Base-by-base conservation (phyloP, 2,888 invertebrate genomes). In the Heliconius ethilla region DNA sequence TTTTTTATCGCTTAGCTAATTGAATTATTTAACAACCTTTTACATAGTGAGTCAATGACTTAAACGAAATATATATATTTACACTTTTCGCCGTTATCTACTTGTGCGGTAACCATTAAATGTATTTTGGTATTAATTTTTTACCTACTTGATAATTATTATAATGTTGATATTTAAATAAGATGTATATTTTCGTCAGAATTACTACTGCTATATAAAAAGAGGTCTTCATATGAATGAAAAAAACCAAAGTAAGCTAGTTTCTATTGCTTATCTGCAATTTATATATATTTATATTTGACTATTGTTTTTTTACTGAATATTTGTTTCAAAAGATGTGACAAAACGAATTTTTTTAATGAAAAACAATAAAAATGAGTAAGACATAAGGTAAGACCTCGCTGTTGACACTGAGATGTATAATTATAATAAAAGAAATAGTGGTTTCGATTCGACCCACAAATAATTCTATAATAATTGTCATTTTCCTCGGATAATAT, bases 11-110 rank as follows among this genome's bases (percentile, higher is more conserved):
- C 63, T 63, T 27, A 6, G 15, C 1, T 63, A 63, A 63, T 63
- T 63, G 63, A 63, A 63, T 63, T 63, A 63, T 63, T 63, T 27
- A 25, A 25, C 25, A 63, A 63, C 27, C 27, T 27, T 5, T 63
- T 63, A 27, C 27, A 63, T 15, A 27, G 2, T 27, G 59, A 59
- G n/a, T n/a, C 59, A 59, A 59, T 3, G 59, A 27, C 27, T 15
- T 63, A 63, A 63, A 63, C 18, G 63, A 27, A 18, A 11, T 25
- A 62, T 3, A 22, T 18, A 59, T 59, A n/a, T n/a, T 27, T 25
- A 27, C n/a, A 67, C 37, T 67, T 67, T 11, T n/a, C n/a, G 27
- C 67, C 37, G 13, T 67, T 67, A 67, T 67, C 66, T 66, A 4
- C 9, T 15, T 33, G 22, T 29, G 33, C 10, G 66, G 66, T 66